Evolutionary conservation across 2,797 vertebrate species (phyloP).

Genomic region (Micrastur ruficollis): DNA sequence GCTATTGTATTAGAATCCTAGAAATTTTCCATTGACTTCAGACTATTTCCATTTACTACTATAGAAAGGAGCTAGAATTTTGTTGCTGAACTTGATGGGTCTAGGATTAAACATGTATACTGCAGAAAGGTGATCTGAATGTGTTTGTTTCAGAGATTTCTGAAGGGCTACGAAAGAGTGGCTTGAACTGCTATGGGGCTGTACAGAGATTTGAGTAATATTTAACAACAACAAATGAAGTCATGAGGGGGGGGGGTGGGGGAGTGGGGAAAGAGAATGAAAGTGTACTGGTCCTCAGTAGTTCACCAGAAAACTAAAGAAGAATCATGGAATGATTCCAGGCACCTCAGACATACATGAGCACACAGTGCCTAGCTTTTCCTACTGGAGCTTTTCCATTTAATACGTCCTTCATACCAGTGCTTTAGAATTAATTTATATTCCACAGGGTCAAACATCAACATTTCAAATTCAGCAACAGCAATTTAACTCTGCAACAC

Average conservation of each 20-base stretch:
- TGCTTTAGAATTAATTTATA: background rate
- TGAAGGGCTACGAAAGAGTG: background rate
- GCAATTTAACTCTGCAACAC: background rate
- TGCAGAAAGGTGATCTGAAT: background rate
- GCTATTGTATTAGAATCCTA: background rate
- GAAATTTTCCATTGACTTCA: background rate
- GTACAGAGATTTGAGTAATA: background rate
- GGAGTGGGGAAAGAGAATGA: no score
- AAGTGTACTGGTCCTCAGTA: background rate
- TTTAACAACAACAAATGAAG: background rate
- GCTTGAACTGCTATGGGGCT: background rate
- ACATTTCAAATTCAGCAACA: background rate
- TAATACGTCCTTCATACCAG: background rate
- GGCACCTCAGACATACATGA: background rate
- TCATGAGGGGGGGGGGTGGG: background rate
- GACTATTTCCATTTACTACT: background rate
- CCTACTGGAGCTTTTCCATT: background rate
- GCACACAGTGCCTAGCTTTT: background rate
- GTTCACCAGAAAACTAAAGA: background rate
- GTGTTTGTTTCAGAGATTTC: background rate
- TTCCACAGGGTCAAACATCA: background rate
- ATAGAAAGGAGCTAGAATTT: background rate
- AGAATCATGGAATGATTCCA: background rate
- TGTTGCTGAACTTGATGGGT: background rate
- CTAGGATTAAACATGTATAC: background rate